Evolutionary conservation across 2,113 vertebrate species (phyloP).

Genomic region (Oenanthe melanoleuca): DNA sequence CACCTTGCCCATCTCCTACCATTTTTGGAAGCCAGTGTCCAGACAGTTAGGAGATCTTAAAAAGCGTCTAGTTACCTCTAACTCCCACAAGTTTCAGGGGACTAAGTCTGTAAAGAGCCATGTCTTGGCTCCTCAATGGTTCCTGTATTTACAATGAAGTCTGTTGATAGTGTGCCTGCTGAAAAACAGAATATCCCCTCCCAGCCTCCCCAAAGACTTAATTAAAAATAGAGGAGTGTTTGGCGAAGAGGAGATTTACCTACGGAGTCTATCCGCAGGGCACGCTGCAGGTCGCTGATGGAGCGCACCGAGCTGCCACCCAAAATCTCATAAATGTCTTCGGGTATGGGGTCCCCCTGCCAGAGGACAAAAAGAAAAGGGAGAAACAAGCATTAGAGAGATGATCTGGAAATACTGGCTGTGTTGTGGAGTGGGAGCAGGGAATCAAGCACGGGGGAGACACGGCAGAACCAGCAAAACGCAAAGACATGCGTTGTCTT

Average conservation of each 20-base stretch:
- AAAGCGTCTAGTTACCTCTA: background rate
- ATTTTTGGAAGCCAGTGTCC: background rate
- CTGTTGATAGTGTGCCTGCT: background rate
- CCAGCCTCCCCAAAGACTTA: background rate
- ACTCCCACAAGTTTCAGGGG: background rate
- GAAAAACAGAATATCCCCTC: background rate
- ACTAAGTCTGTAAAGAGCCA: background rate
- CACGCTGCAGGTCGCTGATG: conserved; percentile 87
- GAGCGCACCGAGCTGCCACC: conserved; percentile 85
- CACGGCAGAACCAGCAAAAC: fast-evolving
- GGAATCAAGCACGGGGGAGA: fast-evolving
- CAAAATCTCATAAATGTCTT: conserved; percentile 89
- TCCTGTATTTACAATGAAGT: background rate
- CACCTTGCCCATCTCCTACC: background rate
- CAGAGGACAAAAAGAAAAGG: conserved; percentile 35
- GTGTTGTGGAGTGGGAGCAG: fast-evolving
- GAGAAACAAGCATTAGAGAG: conserved; percentile 7
- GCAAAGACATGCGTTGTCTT: fast-evolving
- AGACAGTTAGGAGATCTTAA: background rate
- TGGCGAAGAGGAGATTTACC: conserved; percentile 83
- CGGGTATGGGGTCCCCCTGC: conserved; percentile 89
- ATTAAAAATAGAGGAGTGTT: background rate
- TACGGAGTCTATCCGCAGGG: conserved; percentile 86
- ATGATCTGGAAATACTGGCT: background rate
- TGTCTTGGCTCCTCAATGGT: background rate